phyloP scores from a whole-genome alignment of 2,113 vertebrate genomes.

The Notothenia rossii region DNA sequence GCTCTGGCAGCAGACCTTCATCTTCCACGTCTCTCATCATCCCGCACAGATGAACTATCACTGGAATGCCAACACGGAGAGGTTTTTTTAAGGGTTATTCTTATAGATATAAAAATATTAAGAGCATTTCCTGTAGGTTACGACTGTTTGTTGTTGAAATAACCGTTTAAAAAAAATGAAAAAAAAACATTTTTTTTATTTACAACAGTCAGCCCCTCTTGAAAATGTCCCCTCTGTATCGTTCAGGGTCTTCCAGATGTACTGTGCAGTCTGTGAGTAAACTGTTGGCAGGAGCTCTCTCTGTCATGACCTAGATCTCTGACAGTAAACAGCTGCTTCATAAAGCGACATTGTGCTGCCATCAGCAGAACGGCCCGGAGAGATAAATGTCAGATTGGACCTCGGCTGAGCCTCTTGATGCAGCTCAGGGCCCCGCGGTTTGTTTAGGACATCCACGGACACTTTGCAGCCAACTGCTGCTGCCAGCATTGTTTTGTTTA shows the following conservation, averaged over 20 bases:
- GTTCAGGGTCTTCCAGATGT: slow-evolving; percentile 13
- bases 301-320: slow-evolving; percentile 87
- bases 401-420: slow-evolving; percentile 78
- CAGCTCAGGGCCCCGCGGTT: slow-evolving; percentile 73
- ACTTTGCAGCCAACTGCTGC: slow-evolving; percentile 69
- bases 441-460: slow-evolving; percentile 76
- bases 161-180: background rate
- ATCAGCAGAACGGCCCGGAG: slow-evolving; percentile 81
- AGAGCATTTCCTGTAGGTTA: too few species aligned
- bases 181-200: background rate
- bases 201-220: background rate
- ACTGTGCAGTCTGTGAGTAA: background rate
- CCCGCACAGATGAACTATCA: slow-evolving; percentile 3
- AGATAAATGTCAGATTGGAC: slow-evolving; percentile 88
- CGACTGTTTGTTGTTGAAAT: background rate
- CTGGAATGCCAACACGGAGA: background rate
- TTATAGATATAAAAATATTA: too few species aligned
- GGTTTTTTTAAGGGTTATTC: too few species aligned
- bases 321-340: slow-evolving; percentile 85
- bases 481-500: slow-evolving; percentile 13
- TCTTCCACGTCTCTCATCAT: slow-evolving; percentile 41
- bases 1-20: slow-evolving; percentile 51
- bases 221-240: too few species aligned
- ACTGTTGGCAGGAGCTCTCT: slow-evolving; percentile 47
- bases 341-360: slow-evolving; percentile 79